Percentiles rank a stretch among this genome's conserved stretches.
Evolutionary conservation across 64 coral and sea anemone species (phyloP).

Genomic region (Catalaphyllia jardinei): DNA sequence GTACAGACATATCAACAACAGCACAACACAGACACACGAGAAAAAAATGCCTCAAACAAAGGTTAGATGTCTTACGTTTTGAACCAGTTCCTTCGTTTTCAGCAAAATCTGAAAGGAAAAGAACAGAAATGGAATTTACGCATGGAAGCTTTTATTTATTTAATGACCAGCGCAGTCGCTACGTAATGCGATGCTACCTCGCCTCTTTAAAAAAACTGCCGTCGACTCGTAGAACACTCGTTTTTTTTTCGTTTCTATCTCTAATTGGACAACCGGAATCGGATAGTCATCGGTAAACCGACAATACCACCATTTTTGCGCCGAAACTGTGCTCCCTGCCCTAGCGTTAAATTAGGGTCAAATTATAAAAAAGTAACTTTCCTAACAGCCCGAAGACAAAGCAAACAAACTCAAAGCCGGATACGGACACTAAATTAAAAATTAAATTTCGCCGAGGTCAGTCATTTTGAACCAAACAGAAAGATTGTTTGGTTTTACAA

Average conservation of each 20-base stretch:
- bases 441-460: neutral
- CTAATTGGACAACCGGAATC: neutral
- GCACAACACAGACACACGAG: neutral
- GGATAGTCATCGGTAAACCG: neutral
- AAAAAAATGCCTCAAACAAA: neutral
- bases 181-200: neutral
- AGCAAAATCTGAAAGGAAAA: constrained; percentile 83
- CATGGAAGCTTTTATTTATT: no score
- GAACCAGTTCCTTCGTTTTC: constrained; percentile 97
- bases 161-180: neutral
- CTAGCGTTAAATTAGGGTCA: neutral
- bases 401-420: neutral
- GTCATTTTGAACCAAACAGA: neutral
- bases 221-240: neutral
- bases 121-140: no score
- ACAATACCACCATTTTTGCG: neutral
- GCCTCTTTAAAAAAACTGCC: neutral
- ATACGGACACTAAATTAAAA: neutral
- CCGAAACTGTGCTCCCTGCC: neutral
- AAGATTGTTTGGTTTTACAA: neutral
- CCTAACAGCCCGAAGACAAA: neutral
- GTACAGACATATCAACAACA: no score
- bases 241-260: neutral
- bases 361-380: neutral
- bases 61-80: constrained; percentile 61